Conservation (phyloP, 1,140 invertebrate species). For the Drosophila gunungcola region DNA sequence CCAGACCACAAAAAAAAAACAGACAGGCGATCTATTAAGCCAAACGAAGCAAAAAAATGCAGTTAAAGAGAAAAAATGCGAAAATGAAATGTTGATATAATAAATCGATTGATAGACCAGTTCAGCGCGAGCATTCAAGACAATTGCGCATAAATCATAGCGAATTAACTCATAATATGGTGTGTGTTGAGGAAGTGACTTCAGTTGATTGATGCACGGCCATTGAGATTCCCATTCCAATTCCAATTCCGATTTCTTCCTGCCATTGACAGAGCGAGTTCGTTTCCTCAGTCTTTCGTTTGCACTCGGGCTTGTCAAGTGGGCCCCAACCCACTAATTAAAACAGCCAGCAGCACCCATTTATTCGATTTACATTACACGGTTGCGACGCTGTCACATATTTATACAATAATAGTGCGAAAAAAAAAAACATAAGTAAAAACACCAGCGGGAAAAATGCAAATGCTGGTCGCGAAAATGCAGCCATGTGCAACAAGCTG, state of each 20-base stretch:
- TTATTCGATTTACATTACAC: slow-evolving; percentile 43
- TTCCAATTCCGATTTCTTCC: slow-evolving; percentile 38
- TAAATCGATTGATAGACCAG: slow-evolving; percentile 35
- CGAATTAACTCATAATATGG: slow-evolving; percentile 47
- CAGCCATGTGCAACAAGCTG: slow-evolving; percentile 69
- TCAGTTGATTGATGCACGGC: slow-evolving; percentile 60
- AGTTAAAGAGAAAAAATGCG: background rate
- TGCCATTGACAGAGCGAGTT: slow-evolving; percentile 42
- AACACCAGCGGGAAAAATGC: slow-evolving; percentile 55
- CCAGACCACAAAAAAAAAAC: slow-evolving; percentile 1
- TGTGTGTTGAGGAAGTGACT: slow-evolving; percentile 56
- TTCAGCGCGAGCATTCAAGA: slow-evolving; percentile 19
- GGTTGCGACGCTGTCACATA: slow-evolving; percentile 46
- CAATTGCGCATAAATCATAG: slow-evolving; percentile 31
- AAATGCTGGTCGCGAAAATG: slow-evolving; percentile 68
- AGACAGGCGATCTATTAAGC: slow-evolving; percentile 18
- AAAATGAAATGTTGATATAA: slow-evolving; percentile 37
- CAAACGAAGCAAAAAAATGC: slow-evolving; percentile 1
- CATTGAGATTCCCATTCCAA: slow-evolving; percentile 23
- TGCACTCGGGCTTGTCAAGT: slow-evolving; percentile 36
- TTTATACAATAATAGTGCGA: slow-evolving; percentile 63
- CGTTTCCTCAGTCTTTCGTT: slow-evolving; percentile 78
- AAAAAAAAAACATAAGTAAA: slow-evolving; percentile 28
- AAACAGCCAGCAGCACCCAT: slow-evolving; percentile 40
- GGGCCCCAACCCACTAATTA: slow-evolving; percentile 28